A percentile compares a stretch with the other conserved stretches of the same genome.
These are phyloP conservation scores for Rugalucina vietnamica DNA, from an alignment of 2,888 invertebrate genomes.

Conservation along the genomic window DNA sequence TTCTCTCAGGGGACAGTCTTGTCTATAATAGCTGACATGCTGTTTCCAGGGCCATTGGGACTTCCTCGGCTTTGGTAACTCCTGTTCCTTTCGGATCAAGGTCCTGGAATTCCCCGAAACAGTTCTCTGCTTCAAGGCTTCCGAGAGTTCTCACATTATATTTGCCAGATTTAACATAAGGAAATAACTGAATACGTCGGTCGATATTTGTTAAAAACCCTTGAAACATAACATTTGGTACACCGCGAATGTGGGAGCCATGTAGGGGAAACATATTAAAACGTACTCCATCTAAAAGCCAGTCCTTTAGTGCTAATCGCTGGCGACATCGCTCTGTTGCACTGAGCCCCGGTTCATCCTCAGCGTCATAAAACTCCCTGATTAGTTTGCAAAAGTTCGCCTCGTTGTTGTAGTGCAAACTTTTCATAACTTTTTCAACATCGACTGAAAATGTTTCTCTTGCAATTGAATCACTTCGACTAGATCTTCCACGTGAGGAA, in stretches of 20 bases:
- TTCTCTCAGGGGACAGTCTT: slow-evolving; percentile 4
- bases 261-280: slow-evolving; percentile 44
- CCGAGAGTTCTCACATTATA: slow-evolving; percentile 47
- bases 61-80: slow-evolving; percentile 40
- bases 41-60: slow-evolving; percentile 28
- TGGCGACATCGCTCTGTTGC: slow-evolving; percentile 27
- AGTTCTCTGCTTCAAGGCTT: slow-evolving; percentile 42
- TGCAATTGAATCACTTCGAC: slow-evolving; percentile 40
- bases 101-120: slow-evolving; percentile 48
- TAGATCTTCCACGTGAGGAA: slow-evolving; percentile 41
- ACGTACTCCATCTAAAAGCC: slow-evolving; percentile 38
- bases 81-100: slow-evolving; percentile 44
- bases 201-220: slow-evolving; percentile 50
- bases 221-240: slow-evolving; percentile 46
- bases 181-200: slow-evolving; percentile 42
- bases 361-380: slow-evolving; percentile 32
- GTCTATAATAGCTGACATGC: slow-evolving; percentile 27
- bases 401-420: not conserved
- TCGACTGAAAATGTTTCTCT: slow-evolving; percentile 27
- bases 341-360: slow-evolving; percentile 41
- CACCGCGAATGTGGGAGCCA: slow-evolving; percentile 41
- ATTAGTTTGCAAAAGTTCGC: slow-evolving; percentile 32
- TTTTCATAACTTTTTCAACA: slow-evolving; percentile 3
- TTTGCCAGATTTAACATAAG: slow-evolving; percentile 26
- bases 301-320: slow-evolving; percentile 28